These are phyloP conservation scores for Empidonax traillii DNA, from an alignment of 2,113 vertebrate species.

Conservation along the genomic window DNA sequence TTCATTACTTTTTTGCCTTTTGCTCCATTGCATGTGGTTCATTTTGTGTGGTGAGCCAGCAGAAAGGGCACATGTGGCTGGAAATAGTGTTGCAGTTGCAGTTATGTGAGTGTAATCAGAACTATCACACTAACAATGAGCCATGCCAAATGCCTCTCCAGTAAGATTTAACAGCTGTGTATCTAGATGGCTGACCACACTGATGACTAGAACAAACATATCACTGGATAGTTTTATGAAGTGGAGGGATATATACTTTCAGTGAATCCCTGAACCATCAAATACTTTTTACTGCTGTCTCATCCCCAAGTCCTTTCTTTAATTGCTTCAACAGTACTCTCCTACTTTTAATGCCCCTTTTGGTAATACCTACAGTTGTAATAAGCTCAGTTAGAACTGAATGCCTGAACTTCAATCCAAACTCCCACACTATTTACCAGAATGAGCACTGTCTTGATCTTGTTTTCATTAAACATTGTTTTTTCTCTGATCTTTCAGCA, in stretches of 20 bases:
- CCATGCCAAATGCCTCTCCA: not conserved
- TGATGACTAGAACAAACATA: not conserved
- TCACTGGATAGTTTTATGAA: not conserved
- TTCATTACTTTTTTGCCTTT: not conserved
- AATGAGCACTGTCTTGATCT: not conserved
- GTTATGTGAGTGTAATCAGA: not conserved
- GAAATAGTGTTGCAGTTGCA: not conserved
- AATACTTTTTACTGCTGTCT: not conserved
- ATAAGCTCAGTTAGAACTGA: not conserved
- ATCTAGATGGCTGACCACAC: not conserved
- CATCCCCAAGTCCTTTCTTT: not conserved
- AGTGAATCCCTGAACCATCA: not conserved
- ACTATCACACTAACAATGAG: not conserved
- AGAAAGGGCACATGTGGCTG: not conserved
- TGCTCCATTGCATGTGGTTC: not conserved
- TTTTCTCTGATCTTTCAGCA: not conserved
- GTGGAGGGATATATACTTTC: not conserved
- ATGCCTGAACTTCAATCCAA: not conserved
- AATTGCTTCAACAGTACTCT: not conserved
- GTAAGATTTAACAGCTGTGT: not conserved
- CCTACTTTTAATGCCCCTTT: not conserved
- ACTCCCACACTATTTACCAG: rapidly evolving
- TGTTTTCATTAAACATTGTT: not conserved
- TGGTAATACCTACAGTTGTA: not conserved
- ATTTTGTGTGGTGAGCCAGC: not conserved